Base-by-base conservation (phyloP, 2,113 vertebrate genomes). In the Ophthalmolycus amberensis region DNA sequence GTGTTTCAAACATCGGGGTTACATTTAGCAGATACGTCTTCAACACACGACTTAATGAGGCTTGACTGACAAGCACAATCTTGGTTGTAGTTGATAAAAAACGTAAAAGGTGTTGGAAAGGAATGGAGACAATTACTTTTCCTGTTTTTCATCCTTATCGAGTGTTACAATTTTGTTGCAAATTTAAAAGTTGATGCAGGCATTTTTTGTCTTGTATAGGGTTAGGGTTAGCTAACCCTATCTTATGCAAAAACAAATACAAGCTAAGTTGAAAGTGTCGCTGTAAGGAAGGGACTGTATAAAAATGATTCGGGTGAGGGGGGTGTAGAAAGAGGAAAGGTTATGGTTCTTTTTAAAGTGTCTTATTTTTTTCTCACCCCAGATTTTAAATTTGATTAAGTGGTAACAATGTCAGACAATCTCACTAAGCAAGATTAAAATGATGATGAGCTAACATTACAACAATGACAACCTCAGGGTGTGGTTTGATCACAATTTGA, bases 1-100 rank as follows among this genome's bases (percentile, higher is more conserved):
- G 75, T 9, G 48, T 71, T 85, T 88, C 74, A 82, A 66, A 77
- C 82, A 69, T 85, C 67, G 71, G 54, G 67, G 71, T 63, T 77
- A 18, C 44, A n/a, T 80, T 66, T 38, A 50, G 73, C 67, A 77
- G 76, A 66, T 0, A 56, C 18, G 67, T 2, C 65, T 56, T 46
- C 27, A 56, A 54, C 58, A 29, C 15, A 46, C 5, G 44, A 75
- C 59, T 78, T 37, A 71, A 59, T 54, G 50, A 9, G 22, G 69
- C 3, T 38, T 38, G 15, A 85, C 58, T 60, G 58, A 34, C 25
- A n/a, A 10, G 50, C 20, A 25, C 4, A 14, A 14, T 27, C 54
- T 58, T 50, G 12, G n/a, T 25, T 65, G n/a, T n/a, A 29, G 66
- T 15, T 20, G 8, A 5, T 40, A 40, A 63, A 67, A 20, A 1